Evolutionary conservation across 2,113 vertebrate species (phyloP).

Genomic region (Indicator indicator): DNA sequence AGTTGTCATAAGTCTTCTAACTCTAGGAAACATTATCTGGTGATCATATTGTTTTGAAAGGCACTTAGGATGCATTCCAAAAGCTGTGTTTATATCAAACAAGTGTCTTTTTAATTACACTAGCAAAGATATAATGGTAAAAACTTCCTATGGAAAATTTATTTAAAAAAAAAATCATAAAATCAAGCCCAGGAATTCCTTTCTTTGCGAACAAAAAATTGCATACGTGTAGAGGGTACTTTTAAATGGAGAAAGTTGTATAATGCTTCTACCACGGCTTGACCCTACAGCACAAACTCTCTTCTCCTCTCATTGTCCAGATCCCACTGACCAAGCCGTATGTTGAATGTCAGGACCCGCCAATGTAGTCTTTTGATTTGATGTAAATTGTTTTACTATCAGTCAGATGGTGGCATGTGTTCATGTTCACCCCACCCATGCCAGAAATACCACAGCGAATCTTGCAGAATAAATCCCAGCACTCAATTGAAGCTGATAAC

Average conservation of each 20-base stretch:
- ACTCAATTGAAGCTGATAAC: not conserved
- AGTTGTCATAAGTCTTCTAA: not conserved
- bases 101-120: not conserved
- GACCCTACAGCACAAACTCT: not conserved
- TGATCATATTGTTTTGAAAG: not conserved
- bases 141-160: not conserved
- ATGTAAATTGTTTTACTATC: not conserved
- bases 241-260: not conserved
- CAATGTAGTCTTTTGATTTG: not conserved
- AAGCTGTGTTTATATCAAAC: not conserved
- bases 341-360: not conserved
- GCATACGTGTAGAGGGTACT: fast-evolving
- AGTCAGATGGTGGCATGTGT: not conserved
- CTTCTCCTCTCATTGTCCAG: not conserved
- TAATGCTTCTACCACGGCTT: not conserved
- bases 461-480: not conserved
- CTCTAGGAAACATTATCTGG: not conserved
- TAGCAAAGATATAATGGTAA: not conserved
- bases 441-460: not conserved
- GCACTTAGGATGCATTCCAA: not conserved
- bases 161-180: not conserved
- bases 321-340: not conserved
- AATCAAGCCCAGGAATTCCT: not conserved
- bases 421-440: not conserved
- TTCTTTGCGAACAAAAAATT: not conserved